phyloP scores from a whole-genome alignment of 2,797 vertebrate species.

The Pitangus sulphuratus region DNA sequence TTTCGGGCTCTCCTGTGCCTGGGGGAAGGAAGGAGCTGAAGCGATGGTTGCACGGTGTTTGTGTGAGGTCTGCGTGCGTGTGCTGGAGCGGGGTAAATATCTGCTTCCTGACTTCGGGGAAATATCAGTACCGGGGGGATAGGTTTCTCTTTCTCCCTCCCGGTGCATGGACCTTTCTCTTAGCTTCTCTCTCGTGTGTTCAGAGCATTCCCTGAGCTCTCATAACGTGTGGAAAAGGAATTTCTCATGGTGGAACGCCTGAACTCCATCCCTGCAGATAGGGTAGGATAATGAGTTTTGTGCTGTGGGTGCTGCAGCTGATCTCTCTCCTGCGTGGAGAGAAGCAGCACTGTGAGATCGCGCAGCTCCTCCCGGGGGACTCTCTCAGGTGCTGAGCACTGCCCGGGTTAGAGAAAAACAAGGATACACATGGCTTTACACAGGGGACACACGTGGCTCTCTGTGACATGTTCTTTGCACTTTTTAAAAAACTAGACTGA shows the following conservation, averaged over 20 bases:
- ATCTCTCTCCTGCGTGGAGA: neutral
- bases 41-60: neutral
- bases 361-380: neutral
- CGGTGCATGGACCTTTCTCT: neutral
- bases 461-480: neutral
- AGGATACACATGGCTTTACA: neutral
- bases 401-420: neutral
- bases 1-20: neutral
- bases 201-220: neutral
- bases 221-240: accelerated
- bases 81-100: neutral
- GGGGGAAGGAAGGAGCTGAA: neutral
- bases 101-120: neutral
- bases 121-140: neutral
- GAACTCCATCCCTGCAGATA: neutral
- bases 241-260: neutral
- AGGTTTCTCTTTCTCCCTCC: neutral
- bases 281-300: neutral
- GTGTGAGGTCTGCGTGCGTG: neutral
- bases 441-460: neutral
- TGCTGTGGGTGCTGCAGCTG: neutral
- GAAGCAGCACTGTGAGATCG: no score
- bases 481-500: neutral
- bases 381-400: neutral
- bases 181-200: neutral